Conservation (phyloP, 2,113 vertebrate genomes). For the Sturnira hondurensis region DNA sequence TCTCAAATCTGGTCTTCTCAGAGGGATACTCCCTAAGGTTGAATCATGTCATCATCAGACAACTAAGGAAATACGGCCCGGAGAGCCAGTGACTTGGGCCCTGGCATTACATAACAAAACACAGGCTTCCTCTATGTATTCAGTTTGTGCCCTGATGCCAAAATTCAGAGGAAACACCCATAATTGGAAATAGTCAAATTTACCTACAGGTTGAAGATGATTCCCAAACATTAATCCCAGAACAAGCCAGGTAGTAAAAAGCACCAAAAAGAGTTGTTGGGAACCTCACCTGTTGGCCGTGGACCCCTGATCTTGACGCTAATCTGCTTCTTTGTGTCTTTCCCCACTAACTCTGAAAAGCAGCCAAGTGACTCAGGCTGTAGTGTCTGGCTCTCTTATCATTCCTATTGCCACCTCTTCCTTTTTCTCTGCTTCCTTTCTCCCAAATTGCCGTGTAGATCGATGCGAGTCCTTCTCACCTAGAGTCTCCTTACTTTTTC, state of each 20-base stretch:
- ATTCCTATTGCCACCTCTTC: background rate
- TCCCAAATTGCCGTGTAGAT: background rate
- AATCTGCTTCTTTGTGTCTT: background rate
- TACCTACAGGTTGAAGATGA: background rate
- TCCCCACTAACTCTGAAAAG: conserved; percentile 66
- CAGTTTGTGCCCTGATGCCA: background rate
- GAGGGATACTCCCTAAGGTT: background rate
- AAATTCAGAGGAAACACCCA: background rate
- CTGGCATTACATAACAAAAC: background rate
- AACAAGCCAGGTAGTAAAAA: conserved; percentile 67
- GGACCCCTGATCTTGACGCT: conserved; percentile 54
- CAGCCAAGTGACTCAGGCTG: background rate
- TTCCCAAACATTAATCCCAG: background rate
- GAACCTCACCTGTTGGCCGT: conserved; percentile 47
- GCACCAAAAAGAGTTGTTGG: conserved; percentile 58
- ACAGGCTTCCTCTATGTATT: background rate
- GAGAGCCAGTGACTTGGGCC: background rate
- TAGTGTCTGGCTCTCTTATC: background rate
- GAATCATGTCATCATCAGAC: background rate
- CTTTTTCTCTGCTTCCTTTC: conserved; percentile 1
- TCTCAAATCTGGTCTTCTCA: background rate
- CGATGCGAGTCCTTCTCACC: conserved; percentile 59
- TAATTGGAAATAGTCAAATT: background rate
- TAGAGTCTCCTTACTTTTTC: conserved; percentile 76
- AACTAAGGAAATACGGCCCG: background rate